Base-by-base conservation (phyloP, 1,140 invertebrate genomes). In the Teleopsis dalmanni region DNA sequence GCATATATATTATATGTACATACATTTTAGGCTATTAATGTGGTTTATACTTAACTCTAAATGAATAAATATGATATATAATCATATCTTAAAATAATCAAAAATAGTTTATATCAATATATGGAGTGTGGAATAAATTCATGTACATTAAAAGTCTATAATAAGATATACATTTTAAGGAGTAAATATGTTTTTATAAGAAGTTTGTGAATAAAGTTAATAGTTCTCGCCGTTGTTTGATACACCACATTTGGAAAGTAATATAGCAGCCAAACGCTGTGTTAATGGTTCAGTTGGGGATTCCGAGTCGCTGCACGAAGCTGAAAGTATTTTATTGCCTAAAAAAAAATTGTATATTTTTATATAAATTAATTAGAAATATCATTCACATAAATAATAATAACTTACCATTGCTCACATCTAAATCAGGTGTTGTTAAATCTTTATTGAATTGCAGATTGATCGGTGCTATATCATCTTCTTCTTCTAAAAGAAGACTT, bases 211-310 rank as follows among this genome's bases (percentile, higher is more conserved):
- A n/a, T n/a, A n/a, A n/a, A n/a, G 31, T 40, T 44, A 43, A 27
- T 43, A 50, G 23, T 50, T 44, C 16, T 34, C 52, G 16, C 21
- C 48, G 13, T 48, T 56, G 36, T 51, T 59, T 21, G 48, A 50
- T 1, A 67, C 65, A 8, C 65, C 65, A 52, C 65, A 69, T 44
- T 74, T 73, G 27, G 73, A 73, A 27, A 72, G 62, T 22, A 76
- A 56, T 56, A 75, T 72, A 27, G 73, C 72, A 13, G 74, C 72
- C 31, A 73, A 57, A 47, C 74, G 70, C 54, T 78, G 78, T 29
- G 74, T 79, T 23, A 78, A 65, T 10, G 78, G 78, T 56, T 80
- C 78, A 35, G 78, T 80, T 13, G 78, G 78, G 1, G 77, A 79
- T 52, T 80, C 78, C 13, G 78, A 80, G 46, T 80, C 78, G 27